Evolutionary conservation across 2,888 invertebrate species (phyloP).

Genomic region (Frankliniella fusca): DNA sequence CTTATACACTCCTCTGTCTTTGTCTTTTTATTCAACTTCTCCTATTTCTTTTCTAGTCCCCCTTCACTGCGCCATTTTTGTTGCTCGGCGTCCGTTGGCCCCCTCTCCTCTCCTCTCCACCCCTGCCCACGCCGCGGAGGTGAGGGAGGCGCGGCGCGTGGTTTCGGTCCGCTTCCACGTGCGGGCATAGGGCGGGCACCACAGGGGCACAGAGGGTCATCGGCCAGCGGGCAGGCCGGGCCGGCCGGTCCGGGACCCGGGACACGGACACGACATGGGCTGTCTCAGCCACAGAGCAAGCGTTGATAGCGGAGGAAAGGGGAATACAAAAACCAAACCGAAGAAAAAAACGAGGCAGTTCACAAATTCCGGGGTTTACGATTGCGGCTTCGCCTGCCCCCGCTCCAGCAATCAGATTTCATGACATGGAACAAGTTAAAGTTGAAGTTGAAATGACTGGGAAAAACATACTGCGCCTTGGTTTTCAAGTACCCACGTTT

Average conservation of each 20-base stretch:
- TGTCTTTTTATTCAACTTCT: neutral
- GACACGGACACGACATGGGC: neutral
- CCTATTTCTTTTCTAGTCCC: neutral
- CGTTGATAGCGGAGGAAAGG: neutral
- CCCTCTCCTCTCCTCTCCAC: neutral
- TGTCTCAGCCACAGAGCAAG: neutral
- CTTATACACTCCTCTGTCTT: neutral
- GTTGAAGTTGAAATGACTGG: too few relatives aligned
- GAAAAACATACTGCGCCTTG: too few relatives aligned
- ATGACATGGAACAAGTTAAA: too few relatives aligned
- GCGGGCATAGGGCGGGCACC: neutral
- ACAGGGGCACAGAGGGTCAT: neutral
- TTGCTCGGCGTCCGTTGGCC: too few relatives aligned
- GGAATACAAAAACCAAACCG: neutral
- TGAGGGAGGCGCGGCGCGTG: conserved; percentile 20
- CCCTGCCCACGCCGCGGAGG: neutral
- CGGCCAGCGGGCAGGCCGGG: neutral
- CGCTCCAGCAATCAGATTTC: too few relatives aligned
- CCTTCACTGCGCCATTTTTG: too few relatives aligned
- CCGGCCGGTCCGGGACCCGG: neutral
- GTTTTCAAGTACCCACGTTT: too few relatives aligned
- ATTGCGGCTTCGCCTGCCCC: too few relatives aligned
- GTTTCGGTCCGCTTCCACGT: conserved; percentile 8
- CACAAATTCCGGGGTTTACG: too few relatives aligned
- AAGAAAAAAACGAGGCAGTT: too few relatives aligned